Conservation (phyloP, 2,797 vertebrate genomes). For the Periophthalmus magnuspinnatus region DNA sequence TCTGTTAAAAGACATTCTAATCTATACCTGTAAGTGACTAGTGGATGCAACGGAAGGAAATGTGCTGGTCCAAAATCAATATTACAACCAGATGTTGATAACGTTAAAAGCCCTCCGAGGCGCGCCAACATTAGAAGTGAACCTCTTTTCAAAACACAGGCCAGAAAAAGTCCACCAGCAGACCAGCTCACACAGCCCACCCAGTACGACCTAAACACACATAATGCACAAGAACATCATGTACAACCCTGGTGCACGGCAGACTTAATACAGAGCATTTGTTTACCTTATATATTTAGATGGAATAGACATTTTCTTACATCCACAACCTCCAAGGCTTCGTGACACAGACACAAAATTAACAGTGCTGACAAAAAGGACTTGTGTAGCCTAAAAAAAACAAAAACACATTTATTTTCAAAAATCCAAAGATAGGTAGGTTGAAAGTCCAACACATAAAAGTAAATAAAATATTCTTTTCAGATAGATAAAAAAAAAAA, state of each 20-base stretch:
- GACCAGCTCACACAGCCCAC: conserved; percentile 90
- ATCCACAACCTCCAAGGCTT: conserved; percentile 88
- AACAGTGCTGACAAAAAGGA: conserved; percentile 88
- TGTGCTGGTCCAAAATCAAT: conserved; percentile 93
- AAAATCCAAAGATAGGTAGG: not conserved
- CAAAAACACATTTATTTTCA: not conserved
- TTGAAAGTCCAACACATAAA: not conserved
- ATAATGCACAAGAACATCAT: not conserved
- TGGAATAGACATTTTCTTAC: conserved; percentile 78
- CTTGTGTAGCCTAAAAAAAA: conserved; percentile 83
- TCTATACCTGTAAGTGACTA: conserved; percentile 88
- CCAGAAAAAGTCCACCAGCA: conserved; percentile 85
- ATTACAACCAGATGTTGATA: conserved; percentile 87
- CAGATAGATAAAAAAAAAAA: not conserved
- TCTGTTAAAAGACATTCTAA: conserved; percentile 19
- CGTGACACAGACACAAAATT: conserved; percentile 86
- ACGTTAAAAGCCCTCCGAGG: conserved; percentile 85
- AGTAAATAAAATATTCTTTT: not conserved
- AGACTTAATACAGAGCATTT: not conserved
- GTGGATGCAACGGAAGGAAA: conserved; percentile 94
- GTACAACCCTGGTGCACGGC: not conserved
- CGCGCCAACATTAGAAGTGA: conserved; percentile 87
- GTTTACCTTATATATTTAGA: conserved; percentile 85
- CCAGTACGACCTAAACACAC: conserved; percentile 89
- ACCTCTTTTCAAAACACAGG: conserved; percentile 93